phyloP scores from a whole-genome alignment of 2,113 vertebrate species.

The Austrofundulus limnaeus region DNA sequence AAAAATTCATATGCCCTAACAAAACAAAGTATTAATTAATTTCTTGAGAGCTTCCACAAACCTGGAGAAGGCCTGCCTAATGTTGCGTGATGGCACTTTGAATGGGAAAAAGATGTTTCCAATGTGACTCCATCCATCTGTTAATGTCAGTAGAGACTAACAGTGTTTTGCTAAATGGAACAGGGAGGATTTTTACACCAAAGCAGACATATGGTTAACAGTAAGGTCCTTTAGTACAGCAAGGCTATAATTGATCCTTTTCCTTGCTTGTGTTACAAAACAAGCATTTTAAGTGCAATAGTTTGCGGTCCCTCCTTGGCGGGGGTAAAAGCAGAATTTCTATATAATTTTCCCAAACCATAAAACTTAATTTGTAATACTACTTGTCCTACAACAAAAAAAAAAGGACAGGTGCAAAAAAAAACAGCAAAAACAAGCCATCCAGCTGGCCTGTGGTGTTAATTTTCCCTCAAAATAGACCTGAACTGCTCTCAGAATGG shows the following conservation, averaged over 20 bases:
- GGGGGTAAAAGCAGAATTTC: slow-evolving; percentile 44
- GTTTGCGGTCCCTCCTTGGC: slow-evolving; percentile 28
- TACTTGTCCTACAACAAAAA: slow-evolving; percentile 36
- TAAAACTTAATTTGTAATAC: slow-evolving; percentile 48
- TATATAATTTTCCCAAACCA: slow-evolving; percentile 41
- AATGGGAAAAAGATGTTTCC: slow-evolving; percentile 56
- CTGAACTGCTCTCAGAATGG: slow-evolving; percentile 54
- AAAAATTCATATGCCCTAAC: slow-evolving; percentile 78
- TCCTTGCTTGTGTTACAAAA: slow-evolving; percentile 22
- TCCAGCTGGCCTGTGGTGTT: slow-evolving; percentile 62
- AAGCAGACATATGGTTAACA: slow-evolving; percentile 33
- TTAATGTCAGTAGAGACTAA: slow-evolving; percentile 39
- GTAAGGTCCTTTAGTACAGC: slow-evolving; percentile 14
- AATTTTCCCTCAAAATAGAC: slow-evolving; percentile 58
- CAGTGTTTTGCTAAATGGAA: slow-evolving; percentile 51
- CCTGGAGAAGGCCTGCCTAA: slow-evolving; percentile 67
- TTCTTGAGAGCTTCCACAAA: slow-evolving; percentile 72
- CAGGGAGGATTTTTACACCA: slow-evolving; percentile 44
- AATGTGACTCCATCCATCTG: slow-evolving; percentile 54
- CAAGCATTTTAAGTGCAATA: slow-evolving; percentile 13
- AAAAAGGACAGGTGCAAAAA: slow-evolving; percentile 39
- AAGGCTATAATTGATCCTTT: slow-evolving; percentile 36
- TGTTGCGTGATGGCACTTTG: slow-evolving; percentile 64
- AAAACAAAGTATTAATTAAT: slow-evolving; percentile 78
- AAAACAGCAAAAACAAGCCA: slow-evolving; percentile 51